A percentile compares a stretch with the other conserved stretches of the same genome.
Evolutionary conservation across 2,888 invertebrate genomes (phyloP).

Genomic region (Camponotus fellah): DNA sequence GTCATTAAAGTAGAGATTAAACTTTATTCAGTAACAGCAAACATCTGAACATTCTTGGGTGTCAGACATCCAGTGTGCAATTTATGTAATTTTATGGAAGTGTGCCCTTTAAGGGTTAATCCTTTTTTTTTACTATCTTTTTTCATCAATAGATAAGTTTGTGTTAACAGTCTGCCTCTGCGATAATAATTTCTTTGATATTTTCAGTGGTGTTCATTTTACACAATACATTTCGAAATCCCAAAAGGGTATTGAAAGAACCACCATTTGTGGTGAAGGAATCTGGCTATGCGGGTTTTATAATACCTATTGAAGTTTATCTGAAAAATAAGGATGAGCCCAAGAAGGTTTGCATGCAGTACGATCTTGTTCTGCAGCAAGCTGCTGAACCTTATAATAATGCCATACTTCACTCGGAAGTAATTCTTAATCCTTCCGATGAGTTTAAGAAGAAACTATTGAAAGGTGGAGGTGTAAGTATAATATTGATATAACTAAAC

Average conservation of each 20-base stretch:
- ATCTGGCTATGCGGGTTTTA: slow-evolving; percentile 98
- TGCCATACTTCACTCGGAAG: slow-evolving; percentile 93
- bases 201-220: slow-evolving; percentile 92
- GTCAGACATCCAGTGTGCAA: too few relatives aligned
- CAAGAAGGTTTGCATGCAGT: slow-evolving; percentile 91
- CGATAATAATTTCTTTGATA: not conserved
- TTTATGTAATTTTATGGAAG: too few relatives aligned
- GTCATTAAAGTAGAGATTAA: too few relatives aligned
- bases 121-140: not conserved
- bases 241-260: slow-evolving; percentile 95
- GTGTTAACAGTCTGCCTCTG: not conserved
- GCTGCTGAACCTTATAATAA: slow-evolving; percentile 91
- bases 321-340: slow-evolving; percentile 96
- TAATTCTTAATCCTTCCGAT: slow-evolving; percentile 94
- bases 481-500: slow-evolving; percentile 7
- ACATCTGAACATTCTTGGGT: too few relatives aligned
- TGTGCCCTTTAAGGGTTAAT: too few relatives aligned
- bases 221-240: slow-evolving; percentile 97
- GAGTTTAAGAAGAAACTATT: slow-evolving; percentile 95
- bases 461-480: slow-evolving; percentile 93
- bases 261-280: slow-evolving; percentile 96
- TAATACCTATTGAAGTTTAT: slow-evolving; percentile 95
- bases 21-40: too few relatives aligned
- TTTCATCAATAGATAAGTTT: not conserved
- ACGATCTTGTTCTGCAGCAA: slow-evolving; percentile 94